phyloP scores from a whole-genome alignment of 1,140 invertebrate species.

The Sycophila sp. region DNA sequence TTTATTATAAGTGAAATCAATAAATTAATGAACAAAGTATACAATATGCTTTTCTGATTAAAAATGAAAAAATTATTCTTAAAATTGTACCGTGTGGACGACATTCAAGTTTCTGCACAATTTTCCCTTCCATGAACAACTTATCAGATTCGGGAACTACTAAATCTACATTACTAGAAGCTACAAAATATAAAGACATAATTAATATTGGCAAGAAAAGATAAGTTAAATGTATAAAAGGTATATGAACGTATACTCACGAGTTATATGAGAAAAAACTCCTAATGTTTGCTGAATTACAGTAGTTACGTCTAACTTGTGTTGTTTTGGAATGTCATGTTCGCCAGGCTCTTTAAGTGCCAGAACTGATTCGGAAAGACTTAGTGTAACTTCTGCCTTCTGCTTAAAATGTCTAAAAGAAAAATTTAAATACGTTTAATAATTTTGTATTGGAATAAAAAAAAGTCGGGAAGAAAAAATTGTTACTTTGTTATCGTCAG shows the following conservation, averaged over 20 bases:
- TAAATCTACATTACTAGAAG: conserved; percentile 69
- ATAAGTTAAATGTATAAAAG: neutral
- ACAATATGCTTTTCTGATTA: too few species aligned
- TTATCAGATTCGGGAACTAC: conserved; percentile 83
- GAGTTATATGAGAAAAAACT: conserved; percentile 84
- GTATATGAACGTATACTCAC: conserved; percentile 65
- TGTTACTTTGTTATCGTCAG: conserved; percentile 78
- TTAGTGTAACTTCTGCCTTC: conserved; percentile 79
- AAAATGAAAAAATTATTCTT: neutral
- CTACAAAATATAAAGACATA: too few species aligned
- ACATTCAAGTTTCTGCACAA: conserved; percentile 94
- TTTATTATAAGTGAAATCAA: too few species aligned
- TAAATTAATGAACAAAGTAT: too few species aligned
- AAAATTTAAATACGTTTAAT: conserved; percentile 2
- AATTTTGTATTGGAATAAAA: neutral
- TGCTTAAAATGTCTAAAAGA: conserved; percentile 67
- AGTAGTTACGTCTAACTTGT: conserved; percentile 88
- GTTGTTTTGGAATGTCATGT: conserved; percentile 86
- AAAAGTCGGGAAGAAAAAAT: neutral
- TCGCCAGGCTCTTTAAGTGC: conserved; percentile 76
- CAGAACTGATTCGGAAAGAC: conserved; percentile 75
- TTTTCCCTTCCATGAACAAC: conserved; percentile 89
- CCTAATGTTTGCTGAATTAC: conserved; percentile 89
- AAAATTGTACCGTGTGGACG: conserved; percentile 76
- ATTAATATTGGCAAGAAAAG: neutral